Evolutionary conservation across 2,888 invertebrate species (phyloP).

Genomic region (Sesia bembeciformis): DNA sequence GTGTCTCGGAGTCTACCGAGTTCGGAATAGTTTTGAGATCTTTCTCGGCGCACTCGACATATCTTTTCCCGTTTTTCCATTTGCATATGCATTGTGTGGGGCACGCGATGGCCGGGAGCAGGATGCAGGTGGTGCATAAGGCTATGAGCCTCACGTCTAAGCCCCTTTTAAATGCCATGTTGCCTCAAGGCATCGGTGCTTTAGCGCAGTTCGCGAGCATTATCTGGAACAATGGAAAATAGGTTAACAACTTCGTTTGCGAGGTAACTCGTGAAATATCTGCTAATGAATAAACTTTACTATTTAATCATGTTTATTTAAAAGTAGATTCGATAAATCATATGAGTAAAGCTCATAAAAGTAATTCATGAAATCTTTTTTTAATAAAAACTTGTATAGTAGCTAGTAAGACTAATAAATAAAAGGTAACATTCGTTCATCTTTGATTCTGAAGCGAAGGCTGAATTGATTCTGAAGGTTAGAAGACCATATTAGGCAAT

Average conservation of each 20-base stretch:
- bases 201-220: constrained; percentile 36
- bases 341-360: too few relatives aligned
- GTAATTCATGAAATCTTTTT: too few relatives aligned
- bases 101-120: constrained; percentile 74
- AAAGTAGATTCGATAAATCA: too few relatives aligned
- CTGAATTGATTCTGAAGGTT: too few relatives aligned
- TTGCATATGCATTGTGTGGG: constrained; percentile 89
- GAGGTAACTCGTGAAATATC: too few relatives aligned
- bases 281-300: too few relatives aligned
- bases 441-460: too few relatives aligned
- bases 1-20: constrained; percentile 87
- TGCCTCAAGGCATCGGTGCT: constrained; percentile 51
- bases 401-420: too few relatives aligned
- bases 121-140: constrained; percentile 59
- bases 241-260: not conserved
- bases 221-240: constrained; percentile 57
- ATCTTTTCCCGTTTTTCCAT: constrained; percentile 94
- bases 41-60: constrained; percentile 89
- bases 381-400: too few relatives aligned
- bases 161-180: constrained; percentile 50
- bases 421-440: too few relatives aligned
- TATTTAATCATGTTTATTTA: too few relatives aligned
- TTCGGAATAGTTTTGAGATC: constrained; percentile 84
- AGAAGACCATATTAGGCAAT: too few relatives aligned
- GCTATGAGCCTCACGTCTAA: constrained; percentile 60